These are phyloP conservation scores for Sphaeridia pumilis DNA, from an alignment of 2,888 invertebrate genomes.

Conservation along the genomic window DNA sequence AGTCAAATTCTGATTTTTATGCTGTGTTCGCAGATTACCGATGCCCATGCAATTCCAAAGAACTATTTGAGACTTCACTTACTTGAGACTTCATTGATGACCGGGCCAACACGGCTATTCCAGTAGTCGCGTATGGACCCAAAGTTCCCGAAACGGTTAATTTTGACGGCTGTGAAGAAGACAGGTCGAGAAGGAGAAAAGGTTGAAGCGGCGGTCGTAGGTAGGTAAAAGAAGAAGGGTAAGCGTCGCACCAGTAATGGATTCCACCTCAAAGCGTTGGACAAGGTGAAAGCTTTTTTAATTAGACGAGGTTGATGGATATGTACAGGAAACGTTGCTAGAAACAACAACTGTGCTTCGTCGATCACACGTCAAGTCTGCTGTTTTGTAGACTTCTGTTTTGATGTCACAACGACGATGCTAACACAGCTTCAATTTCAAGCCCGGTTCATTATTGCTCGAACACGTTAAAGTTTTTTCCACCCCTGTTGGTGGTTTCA, in stretches of 20 bases:
- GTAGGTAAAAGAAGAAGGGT: neutral
- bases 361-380: neutral
- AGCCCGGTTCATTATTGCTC: slow-evolving; percentile 1
- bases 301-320: neutral
- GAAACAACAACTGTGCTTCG: neutral
- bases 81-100: slow-evolving; percentile 36
- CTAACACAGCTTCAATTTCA: slow-evolving; percentile 2
- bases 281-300: neutral
- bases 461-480: neutral
- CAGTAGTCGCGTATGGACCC: slow-evolving; percentile 36
- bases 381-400: neutral
- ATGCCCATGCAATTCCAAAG: no score
- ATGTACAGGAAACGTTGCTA: slow-evolving; percentile 2
- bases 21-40: no score
- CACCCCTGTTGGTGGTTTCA: neutral
- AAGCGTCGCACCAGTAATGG: no score
- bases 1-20: no score
- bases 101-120: slow-evolving; percentile 35
- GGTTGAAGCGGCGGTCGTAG: slow-evolving; percentile 1
- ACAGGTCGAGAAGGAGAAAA: neutral
- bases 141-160: slow-evolving; percentile 36
- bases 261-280: neutral
- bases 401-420: neutral
- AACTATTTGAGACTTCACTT: no score
- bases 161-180: slow-evolving; percentile 31